phyloP scores from a whole-genome alignment of 2,113 vertebrate species.

The Neolamprologus fasciatus region DNA sequence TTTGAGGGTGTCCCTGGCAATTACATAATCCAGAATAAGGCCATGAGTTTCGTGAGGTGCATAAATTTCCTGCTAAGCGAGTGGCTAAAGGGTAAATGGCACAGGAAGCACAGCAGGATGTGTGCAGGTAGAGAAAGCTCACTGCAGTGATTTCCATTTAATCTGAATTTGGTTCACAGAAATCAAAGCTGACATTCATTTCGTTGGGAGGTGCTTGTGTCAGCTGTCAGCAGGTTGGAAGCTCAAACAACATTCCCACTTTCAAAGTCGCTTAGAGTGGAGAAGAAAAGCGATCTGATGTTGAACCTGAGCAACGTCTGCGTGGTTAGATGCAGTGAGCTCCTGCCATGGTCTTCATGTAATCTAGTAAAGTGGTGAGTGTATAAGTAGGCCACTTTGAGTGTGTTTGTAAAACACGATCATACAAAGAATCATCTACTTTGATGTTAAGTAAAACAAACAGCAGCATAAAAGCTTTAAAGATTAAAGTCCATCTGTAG shows the following conservation, averaged over 20 bases:
- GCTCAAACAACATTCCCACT: not conserved
- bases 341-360: not conserved
- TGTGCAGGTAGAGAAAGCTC: not conserved
- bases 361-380: not conserved
- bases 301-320: not conserved
- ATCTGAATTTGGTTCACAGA: not conserved
- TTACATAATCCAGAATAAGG: not conserved
- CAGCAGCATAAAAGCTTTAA: not conserved
- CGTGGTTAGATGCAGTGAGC: not conserved
- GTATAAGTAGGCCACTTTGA: not conserved
- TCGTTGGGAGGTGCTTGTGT: not conserved
- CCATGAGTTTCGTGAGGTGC: not conserved
- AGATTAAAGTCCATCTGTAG: not conserved
- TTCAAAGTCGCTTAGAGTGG: not conserved
- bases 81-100: not conserved
- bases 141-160: not conserved
- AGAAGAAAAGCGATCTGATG: not conserved
- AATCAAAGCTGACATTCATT: not conserved
- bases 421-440: not conserved
- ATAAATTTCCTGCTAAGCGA: not conserved
- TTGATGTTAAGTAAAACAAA: not conserved
- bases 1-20: not conserved
- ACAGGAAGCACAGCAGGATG: not conserved
- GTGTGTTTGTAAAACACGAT: not conserved
- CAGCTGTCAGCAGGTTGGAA: not conserved